A percentile compares a stretch with the other conserved stretches of the same genome.
Conservation (phyloP, 2,888 invertebrate species). For the Scaptomyza caliginosa region DNA sequence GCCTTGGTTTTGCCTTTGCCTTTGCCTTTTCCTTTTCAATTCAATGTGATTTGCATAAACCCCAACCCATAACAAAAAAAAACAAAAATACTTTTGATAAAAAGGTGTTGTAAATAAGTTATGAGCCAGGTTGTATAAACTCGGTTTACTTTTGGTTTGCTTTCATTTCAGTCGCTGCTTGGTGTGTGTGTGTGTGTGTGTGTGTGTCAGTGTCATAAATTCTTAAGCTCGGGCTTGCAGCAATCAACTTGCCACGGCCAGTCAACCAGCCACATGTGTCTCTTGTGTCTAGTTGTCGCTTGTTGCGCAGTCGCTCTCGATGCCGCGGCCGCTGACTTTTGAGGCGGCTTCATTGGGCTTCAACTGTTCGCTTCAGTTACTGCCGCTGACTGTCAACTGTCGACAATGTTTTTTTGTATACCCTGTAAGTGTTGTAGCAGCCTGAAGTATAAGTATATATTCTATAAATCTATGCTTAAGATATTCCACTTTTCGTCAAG, state of each 20-base stretch:
- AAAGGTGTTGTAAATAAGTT: conserved; percentile 47
- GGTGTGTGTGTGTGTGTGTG: background rate
- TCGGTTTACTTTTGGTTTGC: conserved; percentile 1
- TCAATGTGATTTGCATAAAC: conserved; percentile 66
- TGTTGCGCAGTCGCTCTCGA: conserved; percentile 53
- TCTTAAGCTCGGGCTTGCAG: conserved; percentile 32
- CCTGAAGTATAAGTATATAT: too few species aligned
- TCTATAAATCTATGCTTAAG: too few species aligned
- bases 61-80: background rate
- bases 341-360: conserved; percentile 42
- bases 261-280: conserved; percentile 12
- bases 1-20: conserved; percentile 32
- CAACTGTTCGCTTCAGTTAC: conserved; percentile 29
- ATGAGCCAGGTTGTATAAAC: conserved; percentile 24
- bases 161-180: too few species aligned
- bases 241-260: conserved; percentile 53
- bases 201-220: conserved; percentile 60
- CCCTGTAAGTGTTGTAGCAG: background rate
- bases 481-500: background rate
- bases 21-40: conserved; percentile 46
- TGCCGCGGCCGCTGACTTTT: conserved; percentile 16
- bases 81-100: conserved; percentile 2
- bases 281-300: background rate
- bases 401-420: conserved; percentile 24
- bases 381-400: conserved; percentile 47